Base-by-base conservation (phyloP, 2,888 invertebrate genomes). In the Lottia scabra region DNA sequence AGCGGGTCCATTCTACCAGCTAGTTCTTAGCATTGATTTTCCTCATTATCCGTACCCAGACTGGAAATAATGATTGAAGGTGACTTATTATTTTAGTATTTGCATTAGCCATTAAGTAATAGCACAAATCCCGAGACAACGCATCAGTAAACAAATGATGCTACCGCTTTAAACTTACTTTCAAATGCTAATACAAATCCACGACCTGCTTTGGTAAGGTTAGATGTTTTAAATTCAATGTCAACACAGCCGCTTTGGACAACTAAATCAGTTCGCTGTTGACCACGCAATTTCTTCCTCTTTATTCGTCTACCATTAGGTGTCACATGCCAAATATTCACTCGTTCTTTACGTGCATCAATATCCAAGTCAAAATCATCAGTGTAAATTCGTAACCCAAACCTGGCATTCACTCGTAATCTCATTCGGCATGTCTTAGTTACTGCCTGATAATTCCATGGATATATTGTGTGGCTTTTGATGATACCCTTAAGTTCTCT, bases 161-260 rank as follows among this genome's bases (percentile, higher is more conserved):
- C 30, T 4, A 5, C 30, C 5, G 38, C 38, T 8, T 38, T 10
- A 5, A 8, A 74, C 76, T 70, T 68, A 76, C 76, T 44, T 16
- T 70, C 64, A 26, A 76, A 65, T 19, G 56, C 43, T n/a, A 76
- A 19, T 26, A 74, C 68, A 65, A 76, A 76, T 13, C 74, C 76
- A 63, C 56, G 45, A 8, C 74, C 76, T 1, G 63, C 44, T 27
- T 46, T 70, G 27, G 65, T 65, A 0, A 45, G 16, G 10, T 26
- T 27, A 23, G 27, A 64, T 5, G 63, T 67, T 48, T 65, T 69
- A 38, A 74, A 74, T 30, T 69, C 70, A 23, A 76, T 44, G 13
- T 72, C 74, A 13, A 72, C 68, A 62, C 56, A 62, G 8, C 76
- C 76, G 1, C 63, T 23, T 13, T 12, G 56, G 13, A 68, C 65